Evolutionary conservation across 2,113 vertebrate genomes (phyloP).

Genomic region (Zapornia atra): DNA sequence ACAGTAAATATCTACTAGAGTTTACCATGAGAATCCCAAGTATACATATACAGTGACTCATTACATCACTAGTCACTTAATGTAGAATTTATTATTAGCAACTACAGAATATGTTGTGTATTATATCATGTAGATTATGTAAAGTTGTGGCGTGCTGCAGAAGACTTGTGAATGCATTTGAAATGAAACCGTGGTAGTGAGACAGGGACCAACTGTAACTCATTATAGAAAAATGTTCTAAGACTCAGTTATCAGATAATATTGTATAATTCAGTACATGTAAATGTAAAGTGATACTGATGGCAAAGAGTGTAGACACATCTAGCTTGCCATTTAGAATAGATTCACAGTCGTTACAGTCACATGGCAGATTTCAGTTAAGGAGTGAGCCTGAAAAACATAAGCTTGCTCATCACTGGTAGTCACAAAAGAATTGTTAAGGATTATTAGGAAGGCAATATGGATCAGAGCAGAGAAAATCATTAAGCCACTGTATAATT

Average conservation of each 20-base stretch:
- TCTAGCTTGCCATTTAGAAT: neutral
- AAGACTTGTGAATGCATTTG: neutral
- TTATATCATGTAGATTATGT: neutral
- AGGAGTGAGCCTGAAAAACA: neutral
- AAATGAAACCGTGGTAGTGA: neutral
- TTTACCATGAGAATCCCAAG: neutral
- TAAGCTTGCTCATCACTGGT: neutral
- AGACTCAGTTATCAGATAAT: neutral
- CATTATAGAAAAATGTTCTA: neutral
- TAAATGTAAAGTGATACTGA: neutral
- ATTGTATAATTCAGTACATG: neutral
- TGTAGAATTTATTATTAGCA: neutral
- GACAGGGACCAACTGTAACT: neutral
- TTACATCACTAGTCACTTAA: neutral
- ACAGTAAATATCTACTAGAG: neutral
- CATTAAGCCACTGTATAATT: neutral
- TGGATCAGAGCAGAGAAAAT: neutral
- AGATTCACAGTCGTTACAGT: accelerated
- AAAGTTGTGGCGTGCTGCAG: neutral
- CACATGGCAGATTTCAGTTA: neutral
- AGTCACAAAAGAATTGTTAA: neutral
- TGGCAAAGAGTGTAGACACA: neutral
- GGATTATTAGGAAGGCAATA: neutral
- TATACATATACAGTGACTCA: neutral
- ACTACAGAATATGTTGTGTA: neutral